These are phyloP conservation scores for Hucho hucho DNA, from an alignment of 2,113 vertebrate genomes.

Conservation along the genomic window DNA sequence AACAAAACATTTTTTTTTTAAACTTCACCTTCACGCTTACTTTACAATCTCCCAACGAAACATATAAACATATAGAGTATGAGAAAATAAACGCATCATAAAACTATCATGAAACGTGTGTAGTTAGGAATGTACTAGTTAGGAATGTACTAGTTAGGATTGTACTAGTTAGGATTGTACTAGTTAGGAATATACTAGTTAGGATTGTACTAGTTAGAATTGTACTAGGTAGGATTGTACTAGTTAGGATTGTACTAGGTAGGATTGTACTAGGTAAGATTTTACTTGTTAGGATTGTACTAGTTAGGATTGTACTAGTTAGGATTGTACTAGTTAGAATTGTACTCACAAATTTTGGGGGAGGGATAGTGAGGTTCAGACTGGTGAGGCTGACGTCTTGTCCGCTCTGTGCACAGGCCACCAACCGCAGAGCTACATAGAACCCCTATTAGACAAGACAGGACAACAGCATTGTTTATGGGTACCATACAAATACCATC, in stretches of 20 bases:
- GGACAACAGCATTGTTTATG: neutral
- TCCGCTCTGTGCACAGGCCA: conserved; percentile 91
- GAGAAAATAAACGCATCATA: neutral
- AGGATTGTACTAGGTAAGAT: neutral
- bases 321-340: neutral
- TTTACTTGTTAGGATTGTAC: neutral
- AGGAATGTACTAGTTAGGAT: neutral
- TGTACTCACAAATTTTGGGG: conserved; percentile 95
- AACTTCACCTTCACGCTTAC: neutral
- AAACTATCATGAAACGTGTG: neutral
- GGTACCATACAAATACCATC: no score
- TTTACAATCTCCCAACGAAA: neutral
- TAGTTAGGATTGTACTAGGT: neutral
- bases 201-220: no score
- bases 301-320: no score
- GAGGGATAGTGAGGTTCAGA: conserved; percentile 82
- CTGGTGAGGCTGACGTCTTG: conserved; percentile 86
- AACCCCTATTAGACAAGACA: conserved; percentile 81
- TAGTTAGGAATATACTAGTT: neutral
- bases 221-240: no score
- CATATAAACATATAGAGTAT: neutral
- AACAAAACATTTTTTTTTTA: conserved; percentile 37
- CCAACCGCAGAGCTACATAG: conserved; percentile 86
- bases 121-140: neutral
- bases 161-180: neutral